Percentiles rank a stretch among this genome's conserved stretches.
Conservation (phyloP, 2,113 vertebrate species). For the Megaceryle torquata region DNA sequence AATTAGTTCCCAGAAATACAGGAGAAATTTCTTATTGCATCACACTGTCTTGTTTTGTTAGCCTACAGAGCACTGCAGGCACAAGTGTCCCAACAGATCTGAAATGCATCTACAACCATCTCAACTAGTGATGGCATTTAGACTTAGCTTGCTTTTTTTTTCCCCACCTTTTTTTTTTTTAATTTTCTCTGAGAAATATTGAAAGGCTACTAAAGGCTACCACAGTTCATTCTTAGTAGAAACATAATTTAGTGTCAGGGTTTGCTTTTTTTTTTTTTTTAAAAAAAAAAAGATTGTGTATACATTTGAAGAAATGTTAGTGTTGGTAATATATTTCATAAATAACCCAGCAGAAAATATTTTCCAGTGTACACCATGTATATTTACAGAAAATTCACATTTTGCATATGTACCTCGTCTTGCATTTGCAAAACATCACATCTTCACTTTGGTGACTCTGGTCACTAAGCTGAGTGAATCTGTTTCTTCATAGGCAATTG, state of each 20-base stretch:
- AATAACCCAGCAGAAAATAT: constrained; percentile 25
- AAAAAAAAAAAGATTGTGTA: background rate
- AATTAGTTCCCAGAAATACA: background rate
- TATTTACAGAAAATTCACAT: constrained; percentile 52
- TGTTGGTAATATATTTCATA: background rate
- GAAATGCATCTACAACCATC: constrained; percentile 34
- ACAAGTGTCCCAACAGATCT: constrained; percentile 13
- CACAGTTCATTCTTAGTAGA: too few relatives aligned
- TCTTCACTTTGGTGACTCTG: background rate
- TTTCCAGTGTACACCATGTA: background rate
- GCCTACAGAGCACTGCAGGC: background rate
- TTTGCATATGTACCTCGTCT: background rate
- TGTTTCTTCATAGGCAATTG: background rate
- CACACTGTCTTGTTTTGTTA: constrained; percentile 19
- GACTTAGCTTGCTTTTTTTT: constrained; percentile 7
- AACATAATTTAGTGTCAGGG: too few relatives aligned
- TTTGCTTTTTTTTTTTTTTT: too few relatives aligned
- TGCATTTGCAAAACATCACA: background rate
- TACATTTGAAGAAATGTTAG: background rate
- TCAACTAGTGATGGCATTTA: constrained; percentile 14
- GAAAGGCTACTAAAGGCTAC: too few relatives aligned
- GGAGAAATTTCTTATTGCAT: background rate
- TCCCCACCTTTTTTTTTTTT: background rate
- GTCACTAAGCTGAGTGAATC: background rate
- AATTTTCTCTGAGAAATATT: too few relatives aligned